Conservation (phyloP, 2,888 invertebrate species). For the Drosophila prolongata region DNA sequence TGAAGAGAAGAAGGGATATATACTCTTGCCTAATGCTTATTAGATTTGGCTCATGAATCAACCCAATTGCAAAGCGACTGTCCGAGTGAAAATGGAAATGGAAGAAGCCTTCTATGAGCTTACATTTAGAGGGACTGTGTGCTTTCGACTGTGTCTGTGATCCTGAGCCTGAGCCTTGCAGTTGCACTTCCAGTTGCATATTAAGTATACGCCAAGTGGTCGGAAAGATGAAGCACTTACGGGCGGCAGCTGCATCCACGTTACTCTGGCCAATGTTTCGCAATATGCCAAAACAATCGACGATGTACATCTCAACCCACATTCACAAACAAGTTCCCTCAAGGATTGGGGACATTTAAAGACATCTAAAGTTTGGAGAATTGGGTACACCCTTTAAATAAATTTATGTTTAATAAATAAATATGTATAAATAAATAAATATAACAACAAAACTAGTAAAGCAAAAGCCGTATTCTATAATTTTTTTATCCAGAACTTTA, state of each 20-base stretch:
- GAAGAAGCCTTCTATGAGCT: conserved; percentile 1
- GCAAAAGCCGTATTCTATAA: no score
- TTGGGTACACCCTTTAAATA: background rate
- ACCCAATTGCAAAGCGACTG: conserved; percentile 56
- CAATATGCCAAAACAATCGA: conserved; percentile 64
- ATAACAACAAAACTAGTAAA: no score
- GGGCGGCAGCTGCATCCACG: conserved; percentile 13
- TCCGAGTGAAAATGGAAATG: conserved; percentile 21
- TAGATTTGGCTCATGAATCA: conserved; percentile 77
- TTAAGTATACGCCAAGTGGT: conserved; percentile 40
- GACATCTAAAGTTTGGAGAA: fast-evolving
- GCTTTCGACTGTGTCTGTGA: conserved; percentile 3
- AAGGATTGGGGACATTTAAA: background rate
- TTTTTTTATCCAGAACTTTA: no score
- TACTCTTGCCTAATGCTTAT: conserved; percentile 72
- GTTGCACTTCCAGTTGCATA: conserved; percentile 27
- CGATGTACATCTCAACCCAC: conserved; percentile 39
- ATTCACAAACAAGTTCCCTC: conserved; percentile 5
- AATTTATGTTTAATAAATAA: background rate
- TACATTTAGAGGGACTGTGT: conserved; percentile 1
- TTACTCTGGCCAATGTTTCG: conserved; percentile 33
- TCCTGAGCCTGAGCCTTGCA: conserved; percentile 12
- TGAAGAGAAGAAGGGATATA: conserved; percentile 26
- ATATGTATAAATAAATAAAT: no score
- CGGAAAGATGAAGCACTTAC: conserved; percentile 21